Percentiles rank a stretch among this genome's conserved stretches.
Evolutionary conservation across 2,888 invertebrate species (phyloP).

Genomic region (Pachydiplax longipennis): DNA sequence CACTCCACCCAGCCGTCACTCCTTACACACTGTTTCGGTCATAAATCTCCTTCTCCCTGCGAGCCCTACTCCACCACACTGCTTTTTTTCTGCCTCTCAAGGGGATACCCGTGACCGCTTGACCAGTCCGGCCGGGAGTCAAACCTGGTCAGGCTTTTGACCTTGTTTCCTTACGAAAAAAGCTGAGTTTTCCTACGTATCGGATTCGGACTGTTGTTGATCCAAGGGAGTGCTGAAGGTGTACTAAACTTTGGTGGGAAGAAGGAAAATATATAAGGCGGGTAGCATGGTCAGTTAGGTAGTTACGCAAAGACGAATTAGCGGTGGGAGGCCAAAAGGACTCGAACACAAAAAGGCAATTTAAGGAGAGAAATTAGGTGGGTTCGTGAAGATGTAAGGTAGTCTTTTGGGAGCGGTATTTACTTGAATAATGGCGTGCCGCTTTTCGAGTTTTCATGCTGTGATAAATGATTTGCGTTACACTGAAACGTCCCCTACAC

Average conservation of each 20-base stretch:
- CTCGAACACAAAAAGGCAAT: conserved; percentile 25
- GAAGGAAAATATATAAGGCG: not conserved
- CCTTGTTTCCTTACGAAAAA: not conserved
- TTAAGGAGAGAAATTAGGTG: conserved; percentile 22
- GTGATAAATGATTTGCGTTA: not conserved
- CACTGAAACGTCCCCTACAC: too few relatives aligned
- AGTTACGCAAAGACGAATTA: conserved; percentile 18
- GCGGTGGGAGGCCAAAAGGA: not conserved
- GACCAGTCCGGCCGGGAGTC: not conserved
- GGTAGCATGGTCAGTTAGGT: conserved; percentile 23
- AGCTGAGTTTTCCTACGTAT: not conserved
- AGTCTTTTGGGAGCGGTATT: not conserved
- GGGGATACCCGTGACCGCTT: not conserved
- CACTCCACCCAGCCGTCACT: not conserved
- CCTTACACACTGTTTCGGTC: not conserved
- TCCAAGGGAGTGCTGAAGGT: not conserved
- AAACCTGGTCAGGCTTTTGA: not conserved
- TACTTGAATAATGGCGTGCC: not conserved
- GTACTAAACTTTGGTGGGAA: not conserved
- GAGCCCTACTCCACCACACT: not conserved
- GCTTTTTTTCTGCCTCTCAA: not conserved
- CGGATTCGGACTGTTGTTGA: not conserved
- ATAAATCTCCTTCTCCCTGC: not conserved
- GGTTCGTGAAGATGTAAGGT: conserved; percentile 17
- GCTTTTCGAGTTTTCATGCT: not conserved